phyloP scores from a whole-genome alignment of 2,113 vertebrate genomes.

The Tetrao urogallus region DNA sequence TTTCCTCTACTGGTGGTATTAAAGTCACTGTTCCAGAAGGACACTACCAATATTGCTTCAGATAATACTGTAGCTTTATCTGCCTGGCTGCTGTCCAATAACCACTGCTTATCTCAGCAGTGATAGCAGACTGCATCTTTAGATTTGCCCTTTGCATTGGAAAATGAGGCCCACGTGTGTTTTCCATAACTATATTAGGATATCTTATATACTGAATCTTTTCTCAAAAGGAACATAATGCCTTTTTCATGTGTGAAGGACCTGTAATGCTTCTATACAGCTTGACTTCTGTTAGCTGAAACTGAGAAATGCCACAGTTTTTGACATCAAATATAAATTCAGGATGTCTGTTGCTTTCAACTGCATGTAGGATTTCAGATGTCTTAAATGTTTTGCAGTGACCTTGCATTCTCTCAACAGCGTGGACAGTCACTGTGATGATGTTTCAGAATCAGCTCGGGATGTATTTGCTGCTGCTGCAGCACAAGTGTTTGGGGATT shows the following conservation, averaged over 20 bases:
- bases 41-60: not conserved
- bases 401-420: not conserved
- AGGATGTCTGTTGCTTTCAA: not conserved
- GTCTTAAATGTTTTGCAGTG: not conserved
- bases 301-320: not conserved
- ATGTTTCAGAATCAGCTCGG: not conserved
- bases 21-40: slow-evolving; percentile 49
- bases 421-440: not conserved
- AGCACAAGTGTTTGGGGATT: not conserved
- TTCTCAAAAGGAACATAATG: not conserved
- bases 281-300: not conserved
- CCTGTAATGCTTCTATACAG: not conserved
- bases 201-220: not conserved
- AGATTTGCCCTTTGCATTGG: not conserved
- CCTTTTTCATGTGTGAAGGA: not conserved
- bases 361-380: not conserved
- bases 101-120: slow-evolving; percentile 2
- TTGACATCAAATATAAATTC: not conserved
- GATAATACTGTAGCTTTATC: slow-evolving; percentile 22
- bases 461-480: not conserved
- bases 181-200: not conserved
- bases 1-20: slow-evolving; percentile 20
- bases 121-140: not conserved
- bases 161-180: slow-evolving; percentile 7
- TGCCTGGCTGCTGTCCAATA: slow-evolving; percentile 37